A percentile compares a stretch with the other conserved stretches of the same genome.
These are phyloP conservation scores for Nesogale talazaci DNA, from an alignment of 2,113 vertebrate genomes.

Conservation along the genomic window DNA sequence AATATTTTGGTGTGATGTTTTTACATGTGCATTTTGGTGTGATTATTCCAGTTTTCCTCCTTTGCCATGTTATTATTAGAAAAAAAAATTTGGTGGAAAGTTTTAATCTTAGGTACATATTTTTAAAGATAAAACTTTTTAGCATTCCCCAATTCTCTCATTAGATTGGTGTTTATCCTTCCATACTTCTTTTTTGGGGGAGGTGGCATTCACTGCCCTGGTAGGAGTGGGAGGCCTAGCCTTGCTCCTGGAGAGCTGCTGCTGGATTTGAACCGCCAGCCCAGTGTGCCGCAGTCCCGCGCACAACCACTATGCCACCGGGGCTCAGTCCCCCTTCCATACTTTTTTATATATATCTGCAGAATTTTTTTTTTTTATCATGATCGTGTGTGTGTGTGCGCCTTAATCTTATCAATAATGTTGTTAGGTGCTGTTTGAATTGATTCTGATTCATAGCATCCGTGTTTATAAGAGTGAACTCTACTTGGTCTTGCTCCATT, in stretches of 20 bases:
- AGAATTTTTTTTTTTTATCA: not conserved
- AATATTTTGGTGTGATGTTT: conserved; percentile 8
- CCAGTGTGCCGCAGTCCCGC: too few species aligned
- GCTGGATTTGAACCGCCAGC: too few species aligned
- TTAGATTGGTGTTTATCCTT: not conserved
- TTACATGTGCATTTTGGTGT: not conserved
- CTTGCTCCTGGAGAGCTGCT: too few species aligned
- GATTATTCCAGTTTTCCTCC: conserved; percentile 1
- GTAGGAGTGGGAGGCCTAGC: too few species aligned
- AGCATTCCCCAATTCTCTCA: not conserved
- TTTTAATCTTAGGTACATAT: not conserved
- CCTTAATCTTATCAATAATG: not conserved
- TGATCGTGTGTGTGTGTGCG: not conserved
- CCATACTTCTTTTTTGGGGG: not conserved
- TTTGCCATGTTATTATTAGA: not conserved
- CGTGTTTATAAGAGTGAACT: too few species aligned
- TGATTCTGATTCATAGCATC: too few species aligned
- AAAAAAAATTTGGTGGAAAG: conserved; percentile 11
- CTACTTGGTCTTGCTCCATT: too few species aligned
- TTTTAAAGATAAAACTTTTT: not conserved
- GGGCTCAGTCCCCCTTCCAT: too few species aligned
- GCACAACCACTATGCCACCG: too few species aligned
- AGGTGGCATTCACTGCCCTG: too few species aligned
- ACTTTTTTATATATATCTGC: not conserved
- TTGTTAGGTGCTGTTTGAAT: not conserved